Percentiles rank a stretch among this genome's conserved stretches.
phyloP scores from a whole-genome alignment of 2,113 vertebrate species.

The Myrmophylax atrothorax region DNA sequence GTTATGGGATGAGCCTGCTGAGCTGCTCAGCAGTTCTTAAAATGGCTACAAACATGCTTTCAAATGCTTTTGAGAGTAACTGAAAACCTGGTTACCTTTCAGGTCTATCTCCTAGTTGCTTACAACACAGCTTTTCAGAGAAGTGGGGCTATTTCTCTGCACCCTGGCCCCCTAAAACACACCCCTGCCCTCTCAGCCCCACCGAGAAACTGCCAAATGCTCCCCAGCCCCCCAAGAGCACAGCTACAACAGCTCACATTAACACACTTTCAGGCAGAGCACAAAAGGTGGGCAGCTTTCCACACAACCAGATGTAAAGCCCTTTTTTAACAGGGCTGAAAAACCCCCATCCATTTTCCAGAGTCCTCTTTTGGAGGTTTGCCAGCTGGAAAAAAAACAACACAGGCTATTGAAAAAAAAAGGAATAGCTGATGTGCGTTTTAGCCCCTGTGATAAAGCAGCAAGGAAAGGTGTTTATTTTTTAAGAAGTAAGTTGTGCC shows the following conservation, averaged over 20 bases:
- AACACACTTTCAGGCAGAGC: conserved; percentile 39
- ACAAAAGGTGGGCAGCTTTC: conserved; percentile 43
- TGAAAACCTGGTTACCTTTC: conserved; percentile 43
- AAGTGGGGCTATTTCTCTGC: not conserved
- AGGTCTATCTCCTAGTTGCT: conserved; percentile 11
- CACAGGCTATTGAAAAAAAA: conserved; percentile 7
- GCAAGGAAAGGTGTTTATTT: not conserved
- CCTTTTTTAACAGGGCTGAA: conserved; percentile 39
- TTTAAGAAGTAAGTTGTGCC: not conserved
- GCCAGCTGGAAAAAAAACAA: conserved; percentile 51
- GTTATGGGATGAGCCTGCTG: conserved; percentile 8
- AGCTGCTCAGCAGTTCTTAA: not conserved
- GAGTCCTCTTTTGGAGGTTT: conserved; percentile 34
- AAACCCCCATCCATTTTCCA: conserved; percentile 33
- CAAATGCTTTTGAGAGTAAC: not conserved
- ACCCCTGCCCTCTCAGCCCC: not conserved
- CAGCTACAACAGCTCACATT: conserved; percentile 49
- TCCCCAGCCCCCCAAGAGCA: not conserved
- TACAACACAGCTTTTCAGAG: not conserved
- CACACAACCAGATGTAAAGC: conserved; percentile 19
- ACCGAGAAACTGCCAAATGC: not conserved
- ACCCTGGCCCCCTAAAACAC: not conserved
- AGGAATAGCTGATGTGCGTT: not conserved
- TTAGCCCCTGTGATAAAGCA: conserved; percentile 9
- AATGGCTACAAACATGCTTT: conserved; percentile 37